Evolutionary conservation across 2,113 vertebrate species (phyloP), one percentile per base, ranked within the genome.

Genomic region (Chaetodon auriga): DNA sequence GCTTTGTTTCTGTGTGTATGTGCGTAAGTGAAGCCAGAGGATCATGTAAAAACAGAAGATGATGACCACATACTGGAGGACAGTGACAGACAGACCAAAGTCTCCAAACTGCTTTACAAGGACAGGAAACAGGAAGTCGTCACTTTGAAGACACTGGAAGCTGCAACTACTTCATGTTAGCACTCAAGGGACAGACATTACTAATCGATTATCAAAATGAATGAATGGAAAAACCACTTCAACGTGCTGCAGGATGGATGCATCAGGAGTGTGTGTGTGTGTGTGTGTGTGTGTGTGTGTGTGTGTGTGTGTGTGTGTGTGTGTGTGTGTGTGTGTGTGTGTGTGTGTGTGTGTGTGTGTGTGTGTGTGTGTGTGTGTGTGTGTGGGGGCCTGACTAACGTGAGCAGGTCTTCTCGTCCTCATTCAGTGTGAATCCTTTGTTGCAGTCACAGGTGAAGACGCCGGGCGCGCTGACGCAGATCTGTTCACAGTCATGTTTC

Each of bases 401-500:
- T 19, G 78, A 87, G 93, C 97, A 98, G 81, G 94, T 96, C 94
- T 93, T 97, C 91, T 95, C 93, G 92, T 98, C 96, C 5, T 93
- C 80, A 77, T 96, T 96, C 73, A 98, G 96, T 36, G 82, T 89
- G 94, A 94, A 97, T 23, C 96, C 97, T 0, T 88, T 1, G 0
- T 74, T 92, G 88, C 97, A 98, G 87, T 55, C 93, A 82, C 97
- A 98, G 16, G 76, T 91, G 92, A 95, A 97, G 0, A 94, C 93
- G 30, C 95, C 96, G 0, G 77, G 95, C 5, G 93, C 30, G 23
- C 94, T 97, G 83, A 97, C 0, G 0, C 97, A 98, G 57, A 95
- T 89, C 55, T 97, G 97, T 60, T 96, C 95, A 30, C 97, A 98
- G 92, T 95, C 95, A 0, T 97, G 96, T 13, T 94, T 95, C 73